These are phyloP conservation scores for Champsocephalus esox DNA, from an alignment of 2,797 vertebrate species.

Conservation along the genomic window DNA sequence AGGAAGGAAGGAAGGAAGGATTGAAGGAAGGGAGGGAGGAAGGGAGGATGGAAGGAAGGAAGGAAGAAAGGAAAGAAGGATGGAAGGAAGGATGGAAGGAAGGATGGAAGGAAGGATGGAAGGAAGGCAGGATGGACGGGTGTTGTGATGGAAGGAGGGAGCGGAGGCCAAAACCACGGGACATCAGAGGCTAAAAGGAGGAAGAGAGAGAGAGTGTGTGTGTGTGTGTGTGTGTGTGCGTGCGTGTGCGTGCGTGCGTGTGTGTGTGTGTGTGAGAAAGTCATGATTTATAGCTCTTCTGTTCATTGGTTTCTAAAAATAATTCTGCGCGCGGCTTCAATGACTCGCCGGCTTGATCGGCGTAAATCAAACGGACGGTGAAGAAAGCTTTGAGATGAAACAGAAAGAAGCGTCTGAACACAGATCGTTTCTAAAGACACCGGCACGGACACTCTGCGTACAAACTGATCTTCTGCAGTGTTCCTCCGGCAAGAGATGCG, in stretches of 20 bases:
- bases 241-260: conserved; percentile 3
- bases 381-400: background rate
- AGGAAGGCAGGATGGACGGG: conserved; percentile 41
- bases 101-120: conserved; percentile 30
- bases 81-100: too few relatives aligned
- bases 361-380: conserved; percentile 24
- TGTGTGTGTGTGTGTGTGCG: conserved; percentile 19
- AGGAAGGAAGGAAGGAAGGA: too few relatives aligned
- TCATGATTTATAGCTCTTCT: conserved; percentile 36
- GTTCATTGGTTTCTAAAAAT: conserved; percentile 51
- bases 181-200: too few relatives aligned
- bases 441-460: background rate
- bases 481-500: background rate
- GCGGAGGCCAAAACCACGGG: conserved; percentile 54
- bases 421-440: too few relatives aligned
- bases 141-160: conserved; percentile 62
- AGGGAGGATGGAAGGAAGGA: too few relatives aligned
- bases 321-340: conserved; percentile 16
- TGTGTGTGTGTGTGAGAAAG: conserved; percentile 27
- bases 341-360: conserved; percentile 33
- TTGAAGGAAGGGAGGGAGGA: too few relatives aligned
- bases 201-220: background rate
- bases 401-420: background rate
- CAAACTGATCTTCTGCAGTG: background rate
- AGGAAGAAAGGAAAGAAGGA: too few relatives aligned